Evolutionary conservation across 2,113 vertebrate genomes (phyloP), one percentile per base, ranked within the genome.

Genomic region (Ctenodactylus gundi): DNA sequence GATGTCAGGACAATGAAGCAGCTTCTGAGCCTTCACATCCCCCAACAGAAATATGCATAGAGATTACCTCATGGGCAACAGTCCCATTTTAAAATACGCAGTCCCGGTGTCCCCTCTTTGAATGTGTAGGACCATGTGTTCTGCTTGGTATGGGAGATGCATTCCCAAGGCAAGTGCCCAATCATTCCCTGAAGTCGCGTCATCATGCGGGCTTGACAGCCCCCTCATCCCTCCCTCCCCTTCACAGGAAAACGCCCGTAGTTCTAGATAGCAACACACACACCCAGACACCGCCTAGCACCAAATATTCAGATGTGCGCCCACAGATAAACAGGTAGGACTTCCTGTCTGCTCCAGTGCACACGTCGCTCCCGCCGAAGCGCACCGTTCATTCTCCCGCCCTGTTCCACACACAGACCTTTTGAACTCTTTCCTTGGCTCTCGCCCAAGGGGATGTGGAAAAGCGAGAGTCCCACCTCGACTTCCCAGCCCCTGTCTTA

Each of bases 401-500:
- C 60, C 68, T 68, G n/a, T 62, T 25, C 3, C 14, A 39, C 51
- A 46, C n/a, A 25, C 3, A 0, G 2, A 4, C 1, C 92, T 81
- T 55, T 68, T 34, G 80, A 46, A 55, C 36, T 64, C 23, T 88
- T 41, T 51, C 78, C 68, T 55, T 94, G 96, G 95, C 87, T 75
- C 58, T 25, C 1, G 58, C 78, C 93, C 92, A 94, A 93, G 67
- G 57, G 23, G 10, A 31, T n/a, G 72, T 57, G 73, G 34, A 67
- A 14, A 67, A n/a, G n/a, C 1, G 39, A 78, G 39, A 41, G 27
- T 90, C 73, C 76, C 81, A 36, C 70, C 46, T 20, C 39, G 10
- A 13, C 60, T 96, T 95, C 91, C 93, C 75, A 91, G 91, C 41
- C 80, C 0, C 4, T n/a, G 39, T 70, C 86, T 96, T 94, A 86